Conservation (phyloP, 92 coral and sea anemone species). For the Zoanthus sociatus region DNA sequence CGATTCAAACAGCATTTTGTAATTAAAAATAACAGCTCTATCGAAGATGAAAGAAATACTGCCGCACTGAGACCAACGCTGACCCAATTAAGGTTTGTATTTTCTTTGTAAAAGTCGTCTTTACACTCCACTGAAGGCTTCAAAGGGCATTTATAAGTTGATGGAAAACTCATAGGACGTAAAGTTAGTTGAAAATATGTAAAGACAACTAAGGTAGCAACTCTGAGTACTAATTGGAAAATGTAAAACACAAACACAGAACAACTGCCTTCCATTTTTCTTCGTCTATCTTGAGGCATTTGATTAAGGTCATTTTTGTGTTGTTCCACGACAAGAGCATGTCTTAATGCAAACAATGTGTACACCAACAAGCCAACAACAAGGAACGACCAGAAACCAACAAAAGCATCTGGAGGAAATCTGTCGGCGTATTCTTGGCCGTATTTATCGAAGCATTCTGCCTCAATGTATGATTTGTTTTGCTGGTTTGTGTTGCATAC, state of each 20-base stretch:
- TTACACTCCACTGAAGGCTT: too few relatives aligned
- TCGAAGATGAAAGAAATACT: neutral
- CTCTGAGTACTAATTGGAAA: neutral
- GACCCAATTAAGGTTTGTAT: neutral
- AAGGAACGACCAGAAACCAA: neutral
- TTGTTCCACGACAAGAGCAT: neutral
- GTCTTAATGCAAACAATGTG: too few relatives aligned
- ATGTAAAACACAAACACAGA: too few relatives aligned
- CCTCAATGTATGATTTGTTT: neutral
- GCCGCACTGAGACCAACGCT: neutral
- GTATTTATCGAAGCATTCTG: constrained; percentile 3
- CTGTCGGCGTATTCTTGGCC: neutral
- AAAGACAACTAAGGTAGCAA: too few relatives aligned
- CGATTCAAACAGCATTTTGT: too few relatives aligned
- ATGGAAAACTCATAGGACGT: neutral
- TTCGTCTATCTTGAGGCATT: too few relatives aligned
- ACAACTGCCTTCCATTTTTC: too few relatives aligned
- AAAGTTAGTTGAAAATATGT: neutral
- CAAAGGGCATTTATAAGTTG: neutral
- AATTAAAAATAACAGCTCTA: neutral
- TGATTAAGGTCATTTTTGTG: neutral
- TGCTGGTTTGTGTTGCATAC: neutral
- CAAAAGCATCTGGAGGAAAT: neutral
- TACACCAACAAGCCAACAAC: neutral
- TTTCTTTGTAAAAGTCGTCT: too few relatives aligned